phyloP scores from a whole-genome alignment of 35 echinoderm and acorn worm genomes.

The Lytechinus pictus region DNA sequence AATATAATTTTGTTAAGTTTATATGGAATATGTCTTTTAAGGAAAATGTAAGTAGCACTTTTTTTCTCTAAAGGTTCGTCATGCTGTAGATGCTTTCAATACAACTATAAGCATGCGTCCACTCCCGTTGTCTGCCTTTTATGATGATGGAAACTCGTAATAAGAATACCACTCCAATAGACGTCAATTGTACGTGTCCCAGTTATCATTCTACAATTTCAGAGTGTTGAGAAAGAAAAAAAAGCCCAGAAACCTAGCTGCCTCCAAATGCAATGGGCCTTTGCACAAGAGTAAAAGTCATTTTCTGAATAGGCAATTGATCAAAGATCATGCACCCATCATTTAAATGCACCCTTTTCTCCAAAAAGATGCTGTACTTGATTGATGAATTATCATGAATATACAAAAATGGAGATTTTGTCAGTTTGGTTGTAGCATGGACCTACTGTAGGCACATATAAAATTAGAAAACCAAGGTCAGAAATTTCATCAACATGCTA shows the following conservation, averaged over 20 bases:
- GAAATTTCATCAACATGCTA: background rate
- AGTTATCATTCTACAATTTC: background rate
- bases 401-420: background rate
- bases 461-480: background rate
- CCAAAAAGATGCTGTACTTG: background rate
- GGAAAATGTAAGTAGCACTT: no score
- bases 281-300: background rate
- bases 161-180: background rate
- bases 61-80: no score
- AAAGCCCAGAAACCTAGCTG: background rate
- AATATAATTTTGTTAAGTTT: background rate
- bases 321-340: background rate
- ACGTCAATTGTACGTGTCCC: background rate
- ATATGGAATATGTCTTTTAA: no score
- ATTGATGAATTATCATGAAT: background rate
- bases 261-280: background rate
- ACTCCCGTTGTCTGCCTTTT: background rate
- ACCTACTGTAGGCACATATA: background rate
- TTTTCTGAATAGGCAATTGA: background rate
- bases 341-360: background rate
- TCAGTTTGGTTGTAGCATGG: background rate
- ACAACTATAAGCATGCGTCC: background rate
- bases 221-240: background rate
- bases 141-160: background rate
- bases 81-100: background rate